Base-by-base conservation (phyloP, 37 sponge, comb jelly and placozoan genomes). In the Haliclona indistincta region DNA sequence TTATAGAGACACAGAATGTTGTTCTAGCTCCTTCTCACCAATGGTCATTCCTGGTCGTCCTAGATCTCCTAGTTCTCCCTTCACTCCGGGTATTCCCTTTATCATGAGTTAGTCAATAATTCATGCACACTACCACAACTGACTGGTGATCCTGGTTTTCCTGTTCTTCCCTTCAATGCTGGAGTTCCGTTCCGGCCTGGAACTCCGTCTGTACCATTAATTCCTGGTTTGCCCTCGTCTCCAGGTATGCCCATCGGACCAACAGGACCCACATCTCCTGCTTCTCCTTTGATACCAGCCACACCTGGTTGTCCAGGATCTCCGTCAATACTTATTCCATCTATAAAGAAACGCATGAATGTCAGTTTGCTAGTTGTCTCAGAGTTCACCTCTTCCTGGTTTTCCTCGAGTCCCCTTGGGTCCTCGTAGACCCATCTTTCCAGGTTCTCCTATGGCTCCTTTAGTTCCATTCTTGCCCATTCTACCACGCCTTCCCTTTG, bases 191-290 rank as follows among this genome's bases (percentile, higher is more conserved):
- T 58, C 26, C 11, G n/a, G n/a, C 60, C 60, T 7, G 26, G 60
- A 11, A 58, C 28, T n/a, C 60, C 60, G 7, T 55, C 52, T 56
- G 32, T 56, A 19, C 76, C 76, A 28, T 62, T 26, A 62, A 17
- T 75, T 40, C 76, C 76, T 43, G 68, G 54, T 42, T 49, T 28
- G n/a, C 78, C 78, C 36, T 38, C 29, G 13, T 37, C 35, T 17
- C 67, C 78, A 25, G 36, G 53, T 8, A 38, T 26, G 11, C 78
- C 61, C 3, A 7, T 22, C 4, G 4, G 43, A 51, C 54, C 67
- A 61, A 38, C 52, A 51, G 39, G 30, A 43, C n/a, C 5, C 22
- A 11, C 15, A 47, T 47, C 10, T 10, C 51, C 51, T 47, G 51
- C 51, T 47, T 17, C 51, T 47, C n/a, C n/a, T n/a, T n/a, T n/a